phyloP scores from a whole-genome alignment of 2,888 invertebrate genomes.

The Thymelicus lineola region DNA sequence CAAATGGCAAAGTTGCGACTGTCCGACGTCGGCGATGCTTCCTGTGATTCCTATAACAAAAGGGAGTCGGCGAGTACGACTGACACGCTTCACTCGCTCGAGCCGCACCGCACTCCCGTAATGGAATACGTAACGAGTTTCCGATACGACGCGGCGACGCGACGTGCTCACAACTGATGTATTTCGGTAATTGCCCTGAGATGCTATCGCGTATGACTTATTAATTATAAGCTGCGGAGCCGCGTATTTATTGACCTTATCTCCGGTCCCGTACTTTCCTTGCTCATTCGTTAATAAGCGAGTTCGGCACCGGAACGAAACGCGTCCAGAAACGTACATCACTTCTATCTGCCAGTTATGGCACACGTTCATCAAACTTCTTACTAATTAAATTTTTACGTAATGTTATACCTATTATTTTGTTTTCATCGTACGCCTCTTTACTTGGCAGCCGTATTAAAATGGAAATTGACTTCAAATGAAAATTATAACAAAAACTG shows the following conservation, averaged over 20 bases:
- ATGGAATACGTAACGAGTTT: constrained; percentile 36
- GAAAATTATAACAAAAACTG: constrained; percentile 40
- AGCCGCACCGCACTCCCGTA: constrained; percentile 18
- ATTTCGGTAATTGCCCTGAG: constrained; percentile 72
- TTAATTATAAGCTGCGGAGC: constrained; percentile 74
- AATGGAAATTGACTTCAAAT: constrained; percentile 32
- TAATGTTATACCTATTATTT: constrained; percentile 5
- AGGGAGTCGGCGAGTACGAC: constrained; percentile 1
- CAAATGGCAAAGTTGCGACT: not conserved
- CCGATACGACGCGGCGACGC: constrained; percentile 14
- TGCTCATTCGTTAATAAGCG: constrained; percentile 71
- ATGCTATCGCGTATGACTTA: constrained; percentile 68
- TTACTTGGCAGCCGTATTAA: not conserved
- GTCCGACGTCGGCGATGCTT: too few relatives aligned
- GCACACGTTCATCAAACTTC: constrained; percentile 7
- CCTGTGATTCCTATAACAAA: constrained; percentile 4
- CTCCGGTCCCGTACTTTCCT: constrained; percentile 76
- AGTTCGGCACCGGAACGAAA: constrained; percentile 45
- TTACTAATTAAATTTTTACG: constrained; percentile 11
- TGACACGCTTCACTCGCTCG: constrained; percentile 35
- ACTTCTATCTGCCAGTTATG: constrained; percentile 25
- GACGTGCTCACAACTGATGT: constrained; percentile 49
- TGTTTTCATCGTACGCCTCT: constrained; percentile 11
- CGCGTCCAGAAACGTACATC: constrained; percentile 29
- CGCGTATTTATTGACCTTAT: constrained; percentile 81